Conservation (phyloP, 2,888 invertebrate genomes). For the Crematogaster levior region DNA sequence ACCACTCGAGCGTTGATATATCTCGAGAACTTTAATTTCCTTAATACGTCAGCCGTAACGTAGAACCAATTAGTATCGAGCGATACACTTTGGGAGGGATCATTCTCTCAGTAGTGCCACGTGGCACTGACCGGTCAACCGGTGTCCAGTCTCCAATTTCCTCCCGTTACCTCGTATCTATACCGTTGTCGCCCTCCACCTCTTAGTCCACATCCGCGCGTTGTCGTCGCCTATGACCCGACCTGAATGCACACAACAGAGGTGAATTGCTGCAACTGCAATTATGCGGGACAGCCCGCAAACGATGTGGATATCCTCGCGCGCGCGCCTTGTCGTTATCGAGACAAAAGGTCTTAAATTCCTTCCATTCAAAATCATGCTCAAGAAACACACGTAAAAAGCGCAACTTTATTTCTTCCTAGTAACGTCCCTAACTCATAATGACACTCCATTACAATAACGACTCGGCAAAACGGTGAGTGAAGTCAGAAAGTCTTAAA, state of each 20-base stretch:
- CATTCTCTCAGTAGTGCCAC: constrained; percentile 64
- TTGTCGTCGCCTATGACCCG: constrained; percentile 74
- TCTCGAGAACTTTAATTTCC: constrained; percentile 79
- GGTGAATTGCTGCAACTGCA: constrained; percentile 76
- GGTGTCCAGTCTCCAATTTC: constrained; percentile 81
- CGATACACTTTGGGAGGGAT: constrained; percentile 72
- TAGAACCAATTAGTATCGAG: constrained; percentile 81
- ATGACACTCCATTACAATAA: constrained; percentile 5
- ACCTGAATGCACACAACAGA: constrained; percentile 73
- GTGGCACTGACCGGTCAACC: constrained; percentile 78
- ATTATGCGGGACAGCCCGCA: constrained; percentile 63
- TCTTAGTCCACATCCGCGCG: constrained; percentile 41
- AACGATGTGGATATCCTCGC: constrained; percentile 60
- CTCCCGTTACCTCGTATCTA: constrained; percentile 79
- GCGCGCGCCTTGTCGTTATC: constrained; percentile 48
- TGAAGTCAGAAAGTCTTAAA: background rate
- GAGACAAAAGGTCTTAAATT: constrained; percentile 45
- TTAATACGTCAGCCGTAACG: constrained; percentile 76
- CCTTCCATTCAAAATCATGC: constrained; percentile 27
- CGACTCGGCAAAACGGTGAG: constrained; percentile 11
- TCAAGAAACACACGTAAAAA: background rate
- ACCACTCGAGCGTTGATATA: constrained; percentile 63
- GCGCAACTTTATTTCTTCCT: constrained; percentile 15
- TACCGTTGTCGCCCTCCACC: constrained; percentile 69
- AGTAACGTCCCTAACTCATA: constrained; percentile 17